Evolutionary conservation across 2,113 vertebrate species (phyloP).

Genomic region (Condylura cristata): DNA sequence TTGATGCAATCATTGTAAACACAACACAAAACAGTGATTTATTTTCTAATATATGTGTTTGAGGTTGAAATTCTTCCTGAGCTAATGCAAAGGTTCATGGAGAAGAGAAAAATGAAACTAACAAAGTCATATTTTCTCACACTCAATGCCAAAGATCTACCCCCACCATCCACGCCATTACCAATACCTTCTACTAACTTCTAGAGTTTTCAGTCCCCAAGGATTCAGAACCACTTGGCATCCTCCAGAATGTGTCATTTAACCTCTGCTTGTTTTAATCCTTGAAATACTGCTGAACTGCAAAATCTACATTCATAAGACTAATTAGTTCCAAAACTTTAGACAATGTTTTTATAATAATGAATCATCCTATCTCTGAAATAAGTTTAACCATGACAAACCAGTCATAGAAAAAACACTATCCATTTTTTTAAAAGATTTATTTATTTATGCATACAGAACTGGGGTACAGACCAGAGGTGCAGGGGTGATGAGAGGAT

Average conservation of each 20-base stretch:
- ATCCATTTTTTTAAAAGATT: too few species aligned
- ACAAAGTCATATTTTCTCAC: neutral
- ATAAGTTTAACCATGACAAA: neutral
- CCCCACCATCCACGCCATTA: neutral
- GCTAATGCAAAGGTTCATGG: neutral
- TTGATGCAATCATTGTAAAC: neutral
- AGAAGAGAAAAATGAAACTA: neutral
- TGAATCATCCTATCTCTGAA: neutral
- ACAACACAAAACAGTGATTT: neutral
- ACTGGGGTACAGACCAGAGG: too few species aligned
- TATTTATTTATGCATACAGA: too few species aligned
- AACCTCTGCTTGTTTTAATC: neutral
- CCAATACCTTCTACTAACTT: neutral
- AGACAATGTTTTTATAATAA: neutral
- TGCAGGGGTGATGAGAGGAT: too few species aligned
- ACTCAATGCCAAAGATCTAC: too few species aligned
- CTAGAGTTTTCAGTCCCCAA: neutral
- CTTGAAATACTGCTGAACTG: neutral
- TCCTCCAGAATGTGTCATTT: neutral
- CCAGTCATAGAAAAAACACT: neutral
- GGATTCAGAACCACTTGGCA: neutral
- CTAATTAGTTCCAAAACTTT: neutral
- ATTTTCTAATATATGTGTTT: neutral
- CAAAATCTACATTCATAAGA: neutral
- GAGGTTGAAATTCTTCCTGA: neutral